Conservation (phyloP, 2,797 vertebrate species). For the Cercopithecus mitis region DNA sequence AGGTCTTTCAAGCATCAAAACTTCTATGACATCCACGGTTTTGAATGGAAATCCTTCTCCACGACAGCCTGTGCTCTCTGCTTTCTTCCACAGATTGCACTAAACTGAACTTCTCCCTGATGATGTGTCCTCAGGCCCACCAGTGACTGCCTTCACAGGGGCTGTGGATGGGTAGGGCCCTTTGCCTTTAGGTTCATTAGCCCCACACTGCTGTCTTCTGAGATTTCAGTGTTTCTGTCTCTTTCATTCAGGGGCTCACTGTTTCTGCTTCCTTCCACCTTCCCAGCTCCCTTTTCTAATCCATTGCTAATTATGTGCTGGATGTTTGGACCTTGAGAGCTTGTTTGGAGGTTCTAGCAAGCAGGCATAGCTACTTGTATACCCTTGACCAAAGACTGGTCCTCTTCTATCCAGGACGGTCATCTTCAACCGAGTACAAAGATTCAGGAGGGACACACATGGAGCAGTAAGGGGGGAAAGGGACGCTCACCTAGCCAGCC, state of each 20-base stretch:
- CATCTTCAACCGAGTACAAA: background rate
- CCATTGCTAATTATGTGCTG: background rate
- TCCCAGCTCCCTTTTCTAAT: background rate
- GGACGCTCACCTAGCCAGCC: background rate
- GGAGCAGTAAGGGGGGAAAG: background rate
- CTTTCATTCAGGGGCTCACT: background rate
- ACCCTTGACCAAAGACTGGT: background rate
- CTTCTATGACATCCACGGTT: background rate
- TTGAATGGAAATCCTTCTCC: background rate
- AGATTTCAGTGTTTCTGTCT: background rate
- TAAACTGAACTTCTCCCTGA: background rate
- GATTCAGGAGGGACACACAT: too few relatives aligned
- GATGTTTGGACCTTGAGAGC: background rate
- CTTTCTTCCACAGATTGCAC: background rate
- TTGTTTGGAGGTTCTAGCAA: background rate
- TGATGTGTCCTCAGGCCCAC: background rate
- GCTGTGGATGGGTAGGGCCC: background rate
- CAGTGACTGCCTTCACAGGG: background rate
- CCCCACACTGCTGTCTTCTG: background rate
- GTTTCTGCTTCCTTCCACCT: background rate
- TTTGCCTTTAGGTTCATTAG: background rate
- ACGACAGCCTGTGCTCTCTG: background rate
- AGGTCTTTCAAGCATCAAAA: background rate
- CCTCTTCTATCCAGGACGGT: background rate
- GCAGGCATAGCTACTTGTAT: background rate